Evolutionary conservation across 2,113 vertebrate species (phyloP).

Genomic region (Ptilonorhynchus violaceus): DNA sequence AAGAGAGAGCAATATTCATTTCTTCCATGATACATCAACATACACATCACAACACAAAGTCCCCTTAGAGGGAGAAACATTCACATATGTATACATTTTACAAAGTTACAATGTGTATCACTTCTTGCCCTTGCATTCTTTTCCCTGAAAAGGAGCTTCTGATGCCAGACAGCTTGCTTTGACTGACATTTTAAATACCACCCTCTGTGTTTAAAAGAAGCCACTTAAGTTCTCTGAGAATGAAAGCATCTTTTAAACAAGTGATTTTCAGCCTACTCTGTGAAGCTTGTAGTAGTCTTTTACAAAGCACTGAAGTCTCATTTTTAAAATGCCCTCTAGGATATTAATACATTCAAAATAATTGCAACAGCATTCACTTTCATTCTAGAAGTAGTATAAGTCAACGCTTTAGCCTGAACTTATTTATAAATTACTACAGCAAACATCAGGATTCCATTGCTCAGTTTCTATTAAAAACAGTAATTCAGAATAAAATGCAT

Average conservation of each 20-base stretch:
- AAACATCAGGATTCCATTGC: not conserved
- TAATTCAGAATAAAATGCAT: not conserved
- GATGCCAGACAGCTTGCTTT: not conserved
- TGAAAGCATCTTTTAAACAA: not conserved
- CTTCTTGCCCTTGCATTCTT: not conserved
- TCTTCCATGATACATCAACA: not conserved
- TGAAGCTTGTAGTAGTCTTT: not conserved
- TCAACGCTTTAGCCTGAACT: not conserved
- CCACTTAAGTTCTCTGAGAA: not conserved
- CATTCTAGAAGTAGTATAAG: not conserved
- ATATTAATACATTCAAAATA: not conserved
- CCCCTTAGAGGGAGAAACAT: not conserved
- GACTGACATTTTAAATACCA: not conserved
- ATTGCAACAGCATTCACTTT: not conserved
- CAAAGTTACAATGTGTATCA: not conserved
- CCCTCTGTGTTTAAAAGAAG: not conserved
- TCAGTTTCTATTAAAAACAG: not conserved
- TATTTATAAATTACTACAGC: not conserved
- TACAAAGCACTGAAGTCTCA: not conserved
- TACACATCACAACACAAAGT: not conserved
- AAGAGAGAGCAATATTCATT: not conserved
- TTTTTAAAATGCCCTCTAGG: not conserved
- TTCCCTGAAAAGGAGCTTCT: not conserved
- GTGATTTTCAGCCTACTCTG: not conserved
- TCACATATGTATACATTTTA: not conserved